A percentile compares a stretch with the other conserved stretches of the same genome.
Conservation (phyloP, 2,888 invertebrate species). For the Melanargia galathea region DNA sequence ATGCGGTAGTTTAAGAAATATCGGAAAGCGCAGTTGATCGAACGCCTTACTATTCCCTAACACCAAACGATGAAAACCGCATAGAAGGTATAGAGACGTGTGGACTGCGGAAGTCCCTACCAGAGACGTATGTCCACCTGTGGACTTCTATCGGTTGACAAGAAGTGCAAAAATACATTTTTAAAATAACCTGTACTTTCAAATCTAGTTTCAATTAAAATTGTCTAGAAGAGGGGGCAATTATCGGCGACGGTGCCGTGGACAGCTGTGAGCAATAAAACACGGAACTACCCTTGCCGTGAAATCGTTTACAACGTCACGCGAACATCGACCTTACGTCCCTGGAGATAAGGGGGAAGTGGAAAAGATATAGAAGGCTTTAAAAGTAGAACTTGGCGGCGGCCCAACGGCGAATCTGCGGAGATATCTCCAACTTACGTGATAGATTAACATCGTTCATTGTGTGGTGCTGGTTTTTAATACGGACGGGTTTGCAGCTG, state of each 20-base stretch:
- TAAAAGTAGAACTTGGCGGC: neutral
- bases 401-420: conserved; percentile 2
- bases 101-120: no score
- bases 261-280: conserved; percentile 4
- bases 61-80: no score
- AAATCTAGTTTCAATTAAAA: conserved; percentile 3
- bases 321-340: neutral
- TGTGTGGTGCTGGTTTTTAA: neutral
- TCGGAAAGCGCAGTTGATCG: no score
- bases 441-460: conserved; percentile 4
- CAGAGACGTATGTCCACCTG: neutral
- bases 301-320: neutral
- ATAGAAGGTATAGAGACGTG: no score
- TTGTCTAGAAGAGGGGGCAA: neutral
- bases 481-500: neutral
- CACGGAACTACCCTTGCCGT: neutral
- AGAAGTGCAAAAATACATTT: neutral
- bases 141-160: no score
- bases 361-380: neutral
- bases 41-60: no score
- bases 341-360: neutral
- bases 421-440: neutral
- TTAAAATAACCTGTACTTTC: neutral
- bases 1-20: no score
- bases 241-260: neutral